These are phyloP conservation scores for Leptobrachium leishanense DNA, from an alignment of 2,113 vertebrate species.

Conservation along the genomic window DNA sequence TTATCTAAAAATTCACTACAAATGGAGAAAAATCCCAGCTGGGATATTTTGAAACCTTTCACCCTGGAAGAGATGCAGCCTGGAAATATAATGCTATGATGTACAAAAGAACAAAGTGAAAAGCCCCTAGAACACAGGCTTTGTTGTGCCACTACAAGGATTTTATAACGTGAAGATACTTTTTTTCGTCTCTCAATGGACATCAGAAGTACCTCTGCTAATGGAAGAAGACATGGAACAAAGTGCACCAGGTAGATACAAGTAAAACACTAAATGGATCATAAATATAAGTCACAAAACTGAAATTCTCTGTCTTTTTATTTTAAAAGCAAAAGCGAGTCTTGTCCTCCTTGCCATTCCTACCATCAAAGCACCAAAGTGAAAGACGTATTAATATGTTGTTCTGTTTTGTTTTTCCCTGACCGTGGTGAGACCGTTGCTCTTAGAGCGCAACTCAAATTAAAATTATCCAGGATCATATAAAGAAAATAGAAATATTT, in stretches of 20 bases:
- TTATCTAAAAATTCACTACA: slow-evolving; percentile 60
- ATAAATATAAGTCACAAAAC: slow-evolving; percentile 79
- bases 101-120: slow-evolving; percentile 70
- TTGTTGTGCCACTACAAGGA: slow-evolving; percentile 64
- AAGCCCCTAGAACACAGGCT: slow-evolving; percentile 61
- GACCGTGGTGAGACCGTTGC: too few relatives aligned
- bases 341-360: slow-evolving; percentile 60
- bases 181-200: slow-evolving; percentile 76
- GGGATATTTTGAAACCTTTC: slow-evolving; percentile 61
- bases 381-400: slow-evolving; percentile 55
- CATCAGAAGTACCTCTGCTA: slow-evolving; percentile 78
- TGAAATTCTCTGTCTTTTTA: slow-evolving; percentile 56
- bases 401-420: not conserved
- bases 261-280: slow-evolving; percentile 80
- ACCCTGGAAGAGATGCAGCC: slow-evolving; percentile 63
- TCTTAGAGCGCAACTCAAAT: too few relatives aligned
- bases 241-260: slow-evolving; percentile 80
- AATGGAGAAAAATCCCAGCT: slow-evolving; percentile 64
- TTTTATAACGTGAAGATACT: slow-evolving; percentile 65
- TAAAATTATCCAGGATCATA: too few relatives aligned
- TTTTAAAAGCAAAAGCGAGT: slow-evolving; percentile 69
- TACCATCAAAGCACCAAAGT: slow-evolving; percentile 64
- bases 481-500: too few relatives aligned
- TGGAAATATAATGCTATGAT: slow-evolving; percentile 77
- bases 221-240: slow-evolving; percentile 86